Evolutionary conservation across 2,888 invertebrate species (phyloP), one percentile per base, ranked within the genome.

Genomic region (Epistrophe grossulariae): DNA sequence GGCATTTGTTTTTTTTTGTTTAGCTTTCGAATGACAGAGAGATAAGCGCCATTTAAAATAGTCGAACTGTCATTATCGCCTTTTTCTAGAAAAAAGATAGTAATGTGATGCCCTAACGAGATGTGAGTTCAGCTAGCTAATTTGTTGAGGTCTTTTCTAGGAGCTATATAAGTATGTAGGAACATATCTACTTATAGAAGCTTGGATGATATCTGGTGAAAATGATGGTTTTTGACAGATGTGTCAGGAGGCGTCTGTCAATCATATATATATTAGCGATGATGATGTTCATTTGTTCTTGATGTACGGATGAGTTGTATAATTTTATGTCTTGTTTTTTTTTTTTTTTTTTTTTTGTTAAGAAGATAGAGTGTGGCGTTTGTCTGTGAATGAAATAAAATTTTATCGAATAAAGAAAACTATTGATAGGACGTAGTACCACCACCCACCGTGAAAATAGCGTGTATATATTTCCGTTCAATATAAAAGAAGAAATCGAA

Each of bases 31-130:
- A 83, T 71, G 84, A 76, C 79, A 71, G 38, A 66, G 38, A 59
- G 84, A 84, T 84, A 84, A 84, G 84, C 79, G 84, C 84, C 84
- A 84, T 84, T 84, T 80, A 71, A 80, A 71, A 17, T 5, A 17
- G 13, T 43, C 40, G 19, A 43, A 62, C 62, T 62, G 62, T 62
- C 43, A 43, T 43, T 62, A 62, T 62, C 62, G 59, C 3, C 11
- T 35, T 38, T 13, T n/a, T n/a, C 11, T 59, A 64, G 38, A 24
- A 43, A 24, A 43, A 15, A 62, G 24, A 43, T 66, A 48, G 10
- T 48, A 52, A 62, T 24, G 8, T 24, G 62, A 24, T 43, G 62
- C 15, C 40, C 57, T 76, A 71, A 64, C 74, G 59, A 35, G 24
- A 24, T 59, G 10, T n/a, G 66, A 72, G 71, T 71, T 66, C 79